Conservation (phyloP, 2,888 invertebrate species). For the Mythimna impura region DNA sequence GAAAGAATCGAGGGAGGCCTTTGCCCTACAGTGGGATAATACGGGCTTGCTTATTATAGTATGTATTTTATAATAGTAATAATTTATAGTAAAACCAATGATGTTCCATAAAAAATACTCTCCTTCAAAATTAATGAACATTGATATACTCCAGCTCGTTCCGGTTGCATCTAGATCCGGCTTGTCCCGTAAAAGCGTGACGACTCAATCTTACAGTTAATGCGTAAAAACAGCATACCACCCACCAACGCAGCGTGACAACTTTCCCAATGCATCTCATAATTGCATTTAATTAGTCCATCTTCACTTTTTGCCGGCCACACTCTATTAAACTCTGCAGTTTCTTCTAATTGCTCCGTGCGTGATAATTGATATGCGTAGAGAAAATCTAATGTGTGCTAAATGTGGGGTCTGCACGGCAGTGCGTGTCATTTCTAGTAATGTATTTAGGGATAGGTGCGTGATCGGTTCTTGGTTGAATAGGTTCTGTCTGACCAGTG, state of each 20-base stretch:
- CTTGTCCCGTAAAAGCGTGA: constrained; percentile 57
- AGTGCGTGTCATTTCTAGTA: constrained; percentile 43
- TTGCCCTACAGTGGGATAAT: too few species aligned
- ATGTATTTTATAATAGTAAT: too few species aligned
- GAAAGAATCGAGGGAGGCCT: too few species aligned
- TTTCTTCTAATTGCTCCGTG: constrained; percentile 79
- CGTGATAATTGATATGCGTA: constrained; percentile 64
- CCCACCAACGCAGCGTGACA: constrained; percentile 81
- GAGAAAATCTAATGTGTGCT: constrained; percentile 47
- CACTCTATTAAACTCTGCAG: constrained; percentile 85
- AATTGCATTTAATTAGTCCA: constrained; percentile 84
- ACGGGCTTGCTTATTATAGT: too few species aligned
- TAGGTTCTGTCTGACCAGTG: not conserved
- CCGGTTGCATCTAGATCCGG: constrained; percentile 34
- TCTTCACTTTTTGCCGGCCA: constrained; percentile 84
- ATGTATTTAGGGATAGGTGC: constrained; percentile 30
- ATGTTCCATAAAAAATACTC: not conserved
- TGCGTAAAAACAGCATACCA: constrained; percentile 76
- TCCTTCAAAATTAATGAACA: not conserved
- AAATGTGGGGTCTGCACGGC: constrained; percentile 37
- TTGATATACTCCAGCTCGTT: not conserved
- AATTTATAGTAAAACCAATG: not conserved
- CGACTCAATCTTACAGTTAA: constrained; percentile 40
- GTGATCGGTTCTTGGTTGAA: constrained; percentile 24
- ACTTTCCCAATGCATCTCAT: constrained; percentile 86